Conservation (phyloP, 2,113 vertebrate genomes). For the Oophaga pumilio region DNA sequence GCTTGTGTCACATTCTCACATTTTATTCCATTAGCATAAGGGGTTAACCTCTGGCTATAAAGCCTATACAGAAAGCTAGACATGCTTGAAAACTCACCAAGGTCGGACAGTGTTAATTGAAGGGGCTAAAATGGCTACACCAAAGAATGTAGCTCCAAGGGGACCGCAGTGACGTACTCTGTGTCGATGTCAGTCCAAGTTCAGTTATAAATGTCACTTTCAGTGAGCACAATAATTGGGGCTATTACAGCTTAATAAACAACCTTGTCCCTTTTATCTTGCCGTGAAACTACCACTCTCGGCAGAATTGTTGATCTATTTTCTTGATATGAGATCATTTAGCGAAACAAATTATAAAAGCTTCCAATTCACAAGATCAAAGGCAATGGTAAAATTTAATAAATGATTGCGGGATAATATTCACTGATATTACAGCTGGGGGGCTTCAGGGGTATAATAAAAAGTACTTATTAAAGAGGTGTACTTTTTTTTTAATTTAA, state of each 20-base stretch:
- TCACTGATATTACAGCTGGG: not conserved
- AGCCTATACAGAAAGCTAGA: not conserved
- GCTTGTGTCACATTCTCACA: not conserved
- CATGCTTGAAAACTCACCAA: not conserved
- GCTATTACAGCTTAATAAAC: slow-evolving; percentile 12
- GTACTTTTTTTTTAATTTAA: too few species aligned
- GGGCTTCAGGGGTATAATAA: not conserved
- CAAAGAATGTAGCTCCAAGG: not conserved
- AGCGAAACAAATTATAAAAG: slow-evolving; percentile 1
- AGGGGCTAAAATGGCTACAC: not conserved
- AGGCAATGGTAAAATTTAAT: not conserved
- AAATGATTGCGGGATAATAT: not conserved
- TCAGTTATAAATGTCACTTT: slow-evolving; percentile 17
- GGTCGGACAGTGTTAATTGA: not conserved
- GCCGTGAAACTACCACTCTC: not conserved
- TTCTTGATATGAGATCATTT: slow-evolving; percentile 10
- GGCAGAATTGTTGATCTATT: slow-evolving; percentile 24
- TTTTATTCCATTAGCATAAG: not conserved
- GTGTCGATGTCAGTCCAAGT: not conserved
- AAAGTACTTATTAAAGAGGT: not conserved
- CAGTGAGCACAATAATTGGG: slow-evolving; percentile 3
- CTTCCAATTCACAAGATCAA: slow-evolving; percentile 1
- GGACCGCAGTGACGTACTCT: not conserved
- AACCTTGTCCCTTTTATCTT: slow-evolving; percentile 10
- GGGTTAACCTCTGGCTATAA: not conserved